Percentiles rank a stretch among this genome's conserved stretches.
phyloP scores from a whole-genome alignment of 2,888 invertebrate genomes.

The Danaus chrysippus region DNA sequence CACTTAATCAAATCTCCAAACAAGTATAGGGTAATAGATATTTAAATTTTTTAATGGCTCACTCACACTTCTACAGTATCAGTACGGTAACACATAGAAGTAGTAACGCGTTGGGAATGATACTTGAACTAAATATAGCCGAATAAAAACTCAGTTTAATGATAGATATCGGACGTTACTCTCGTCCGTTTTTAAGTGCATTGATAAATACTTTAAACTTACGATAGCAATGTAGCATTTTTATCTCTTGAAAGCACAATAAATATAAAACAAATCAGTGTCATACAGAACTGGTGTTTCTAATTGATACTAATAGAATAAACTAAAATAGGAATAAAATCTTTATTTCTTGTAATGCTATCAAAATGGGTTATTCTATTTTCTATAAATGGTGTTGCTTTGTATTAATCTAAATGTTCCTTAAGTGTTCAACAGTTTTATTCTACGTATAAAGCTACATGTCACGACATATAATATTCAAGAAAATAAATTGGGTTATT shows the following conservation, averaged over 20 bases:
- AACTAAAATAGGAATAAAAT: too few relatives aligned
- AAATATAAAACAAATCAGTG: slow-evolving; percentile 2
- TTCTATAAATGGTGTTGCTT: too few relatives aligned
- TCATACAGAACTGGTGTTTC: too few relatives aligned
- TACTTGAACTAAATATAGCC: slow-evolving; percentile 47
- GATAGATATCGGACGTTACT: slow-evolving; percentile 55
- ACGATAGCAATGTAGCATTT: slow-evolving; percentile 14
- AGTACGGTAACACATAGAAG: slow-evolving; percentile 55
- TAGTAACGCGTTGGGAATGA: slow-evolving; percentile 51
- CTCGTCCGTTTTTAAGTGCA: slow-evolving; percentile 59
- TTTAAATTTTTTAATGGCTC: slow-evolving; percentile 44
- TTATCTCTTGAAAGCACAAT: slow-evolving; percentile 5
- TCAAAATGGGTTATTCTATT: too few relatives aligned
- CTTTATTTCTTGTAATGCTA: too few relatives aligned
- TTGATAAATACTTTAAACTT: slow-evolving; percentile 47
- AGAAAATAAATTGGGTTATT: too few relatives aligned
- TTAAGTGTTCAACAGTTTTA: too few relatives aligned
- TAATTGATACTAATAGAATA: too few relatives aligned
- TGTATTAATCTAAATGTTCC: too few relatives aligned
- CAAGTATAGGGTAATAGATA: slow-evolving; percentile 32
- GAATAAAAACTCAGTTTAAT: slow-evolving; percentile 46
- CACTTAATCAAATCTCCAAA: slow-evolving; percentile 26
- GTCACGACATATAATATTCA: too few relatives aligned
- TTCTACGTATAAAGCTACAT: too few relatives aligned
- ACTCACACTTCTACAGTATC: slow-evolving; percentile 62